These are phyloP conservation scores for Rhopalosiphum nymphaeae DNA, from an alignment of 2,888 invertebrate species.

Conservation along the genomic window DNA sequence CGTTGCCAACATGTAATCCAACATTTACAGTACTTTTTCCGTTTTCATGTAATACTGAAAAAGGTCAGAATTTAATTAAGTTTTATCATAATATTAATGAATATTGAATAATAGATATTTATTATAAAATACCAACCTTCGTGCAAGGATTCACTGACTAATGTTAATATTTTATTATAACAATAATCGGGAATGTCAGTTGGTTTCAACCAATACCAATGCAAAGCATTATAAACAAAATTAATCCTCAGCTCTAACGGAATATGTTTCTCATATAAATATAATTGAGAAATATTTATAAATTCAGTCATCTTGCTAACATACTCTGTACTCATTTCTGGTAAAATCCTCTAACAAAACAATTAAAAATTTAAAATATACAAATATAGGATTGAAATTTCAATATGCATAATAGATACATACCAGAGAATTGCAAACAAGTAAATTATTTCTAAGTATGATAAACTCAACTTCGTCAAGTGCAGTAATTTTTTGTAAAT, in stretches of 20 bases:
- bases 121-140: constrained; percentile 16
- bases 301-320: constrained; percentile 43
- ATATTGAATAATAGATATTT: constrained; percentile 1
- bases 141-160: constrained; percentile 41
- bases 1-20: constrained; percentile 32
- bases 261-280: constrained; percentile 51
- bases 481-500: constrained; percentile 16
- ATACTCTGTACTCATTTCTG: constrained; percentile 32
- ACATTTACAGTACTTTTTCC: constrained; percentile 38
- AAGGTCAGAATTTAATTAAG: not conserved
- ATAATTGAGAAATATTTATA: constrained; percentile 40
- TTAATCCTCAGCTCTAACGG: constrained; percentile 47
- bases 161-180: constrained; percentile 32
- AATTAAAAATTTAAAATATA: constrained; percentile 8
- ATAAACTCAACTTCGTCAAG: constrained; percentile 39
- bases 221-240: constrained; percentile 46
- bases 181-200: constrained; percentile 47
- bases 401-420: not conserved
- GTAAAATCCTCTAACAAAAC: constrained; percentile 27
- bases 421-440: constrained; percentile 55
- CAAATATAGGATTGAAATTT: not conserved
- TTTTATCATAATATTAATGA: not conserved
- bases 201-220: constrained; percentile 58
- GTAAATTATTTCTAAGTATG: constrained; percentile 49
- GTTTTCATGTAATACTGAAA: constrained; percentile 52